These are phyloP conservation scores for Caenorhabditis inopinata DNA, from an alignment of 1,140 invertebrate species.

Conservation along the genomic window DNA sequence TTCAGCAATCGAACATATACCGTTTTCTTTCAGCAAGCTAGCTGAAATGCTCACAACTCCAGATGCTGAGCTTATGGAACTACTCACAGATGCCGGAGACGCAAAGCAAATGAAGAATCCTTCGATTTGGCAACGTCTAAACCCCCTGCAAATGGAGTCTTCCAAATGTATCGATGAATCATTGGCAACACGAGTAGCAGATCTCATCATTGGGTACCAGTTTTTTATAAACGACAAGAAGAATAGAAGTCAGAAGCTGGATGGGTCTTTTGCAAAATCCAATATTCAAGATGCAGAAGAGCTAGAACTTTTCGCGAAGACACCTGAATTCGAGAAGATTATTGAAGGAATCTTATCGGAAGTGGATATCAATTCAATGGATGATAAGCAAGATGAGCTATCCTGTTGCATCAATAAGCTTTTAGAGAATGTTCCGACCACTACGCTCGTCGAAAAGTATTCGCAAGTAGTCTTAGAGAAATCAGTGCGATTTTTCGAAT, in stretches of 20 bases:
- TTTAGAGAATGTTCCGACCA: neutral
- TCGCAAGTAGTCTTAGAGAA: neutral
- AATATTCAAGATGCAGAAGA: constrained; percentile 15
- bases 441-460: neutral
- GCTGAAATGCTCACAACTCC: constrained; percentile 21
- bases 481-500: neutral
- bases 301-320: neutral
- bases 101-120: neutral
- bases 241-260: neutral
- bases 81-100: neutral
- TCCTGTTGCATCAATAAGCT: neutral
- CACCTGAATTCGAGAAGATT: neutral
- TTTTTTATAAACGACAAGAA: constrained; percentile 13
- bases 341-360: neutral
- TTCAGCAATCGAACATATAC: neutral
- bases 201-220: constrained; percentile 7
- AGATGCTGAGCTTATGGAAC: constrained; percentile 7
- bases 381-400: neutral
- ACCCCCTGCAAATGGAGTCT: neutral
- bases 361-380: neutral
- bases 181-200: neutral
- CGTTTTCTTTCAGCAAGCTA: neutral
- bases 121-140: constrained; percentile 6
- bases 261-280: neutral
- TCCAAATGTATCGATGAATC: neutral